Conservation (phyloP, 2,888 invertebrate genomes). For the Torymus aiolomorphi region DNA sequence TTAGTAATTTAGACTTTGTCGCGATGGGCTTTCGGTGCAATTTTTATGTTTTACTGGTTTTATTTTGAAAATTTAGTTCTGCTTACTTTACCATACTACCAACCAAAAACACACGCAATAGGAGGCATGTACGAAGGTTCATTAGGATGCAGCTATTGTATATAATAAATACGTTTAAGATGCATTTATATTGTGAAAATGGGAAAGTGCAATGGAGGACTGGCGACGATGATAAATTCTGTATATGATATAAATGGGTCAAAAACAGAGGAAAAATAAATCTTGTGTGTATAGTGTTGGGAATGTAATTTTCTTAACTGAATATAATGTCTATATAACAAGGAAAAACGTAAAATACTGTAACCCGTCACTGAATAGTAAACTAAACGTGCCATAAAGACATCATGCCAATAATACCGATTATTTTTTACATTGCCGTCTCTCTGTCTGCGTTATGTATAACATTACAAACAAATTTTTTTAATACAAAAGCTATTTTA, state of each 20-base stretch:
- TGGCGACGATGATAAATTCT: conserved; percentile 53
- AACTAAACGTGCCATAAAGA: conserved; percentile 75
- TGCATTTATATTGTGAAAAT: conserved; percentile 73
- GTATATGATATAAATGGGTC: conserved; percentile 49
- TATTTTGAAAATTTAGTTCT: conserved; percentile 23
- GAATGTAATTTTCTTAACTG: conserved; percentile 63
- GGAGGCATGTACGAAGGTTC: conserved; percentile 61
- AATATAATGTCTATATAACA: conserved; percentile 66
- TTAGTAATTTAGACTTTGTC: conserved; percentile 56
- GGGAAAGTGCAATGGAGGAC: conserved; percentile 75
- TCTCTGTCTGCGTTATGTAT: conserved; percentile 58
- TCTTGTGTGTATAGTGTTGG: conserved; percentile 50
- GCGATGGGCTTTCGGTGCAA: conserved; percentile 63
- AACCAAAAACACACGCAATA: conserved; percentile 63
- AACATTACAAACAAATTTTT: conserved; percentile 40
- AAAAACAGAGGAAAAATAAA: conserved; percentile 45
- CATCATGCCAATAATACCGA: conserved; percentile 75
- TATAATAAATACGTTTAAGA: conserved; percentile 72
- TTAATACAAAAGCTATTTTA: conserved; percentile 29
- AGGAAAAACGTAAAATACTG: conserved; percentile 59
- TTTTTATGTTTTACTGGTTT: conserved; percentile 48
- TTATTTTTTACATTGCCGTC: conserved; percentile 71
- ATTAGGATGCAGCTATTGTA: conserved; percentile 68
- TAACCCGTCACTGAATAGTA: conserved; percentile 65
- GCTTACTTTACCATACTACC: conserved; percentile 58